Conservation (phyloP, 2,113 vertebrate species). For the Sebastes schlegelii region DNA sequence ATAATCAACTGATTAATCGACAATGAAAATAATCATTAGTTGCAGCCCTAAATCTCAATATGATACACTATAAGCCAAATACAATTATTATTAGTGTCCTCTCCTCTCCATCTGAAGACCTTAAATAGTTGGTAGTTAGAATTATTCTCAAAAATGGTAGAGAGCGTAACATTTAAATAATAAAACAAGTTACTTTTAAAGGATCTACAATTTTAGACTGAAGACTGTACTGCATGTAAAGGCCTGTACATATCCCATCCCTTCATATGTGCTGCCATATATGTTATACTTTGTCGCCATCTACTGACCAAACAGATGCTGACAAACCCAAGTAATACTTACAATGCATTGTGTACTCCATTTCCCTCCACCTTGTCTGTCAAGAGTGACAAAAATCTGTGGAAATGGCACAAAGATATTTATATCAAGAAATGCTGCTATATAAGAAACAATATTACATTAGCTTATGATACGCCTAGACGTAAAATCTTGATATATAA, state of each 20-base stretch:
- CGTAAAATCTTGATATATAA: not conserved
- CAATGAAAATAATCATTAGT: too few species aligned
- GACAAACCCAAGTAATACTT: not conserved
- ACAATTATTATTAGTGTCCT: not conserved
- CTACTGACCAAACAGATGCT: conserved; percentile 52
- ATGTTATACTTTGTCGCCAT: conserved; percentile 55
- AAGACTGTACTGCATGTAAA: not conserved
- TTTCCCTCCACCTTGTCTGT: not conserved
- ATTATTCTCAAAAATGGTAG: not conserved
- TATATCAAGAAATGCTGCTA: not conserved
- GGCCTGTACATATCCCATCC: not conserved
- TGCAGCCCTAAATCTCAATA: too few species aligned
- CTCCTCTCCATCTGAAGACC: not conserved
- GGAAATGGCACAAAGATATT: not conserved
- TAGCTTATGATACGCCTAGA: not conserved
- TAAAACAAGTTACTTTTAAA: not conserved
- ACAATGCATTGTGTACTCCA: not conserved
- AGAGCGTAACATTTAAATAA: not conserved
- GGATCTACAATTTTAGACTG: not conserved
- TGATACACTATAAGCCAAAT: not conserved
- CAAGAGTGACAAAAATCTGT: not conserved
- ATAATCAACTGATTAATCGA: too few species aligned
- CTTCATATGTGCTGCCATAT: not conserved
- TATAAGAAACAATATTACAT: not conserved
- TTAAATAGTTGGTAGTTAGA: not conserved